Conservation (phyloP, 2,113 vertebrate genomes). For the Semnornis frantzii region DNA sequence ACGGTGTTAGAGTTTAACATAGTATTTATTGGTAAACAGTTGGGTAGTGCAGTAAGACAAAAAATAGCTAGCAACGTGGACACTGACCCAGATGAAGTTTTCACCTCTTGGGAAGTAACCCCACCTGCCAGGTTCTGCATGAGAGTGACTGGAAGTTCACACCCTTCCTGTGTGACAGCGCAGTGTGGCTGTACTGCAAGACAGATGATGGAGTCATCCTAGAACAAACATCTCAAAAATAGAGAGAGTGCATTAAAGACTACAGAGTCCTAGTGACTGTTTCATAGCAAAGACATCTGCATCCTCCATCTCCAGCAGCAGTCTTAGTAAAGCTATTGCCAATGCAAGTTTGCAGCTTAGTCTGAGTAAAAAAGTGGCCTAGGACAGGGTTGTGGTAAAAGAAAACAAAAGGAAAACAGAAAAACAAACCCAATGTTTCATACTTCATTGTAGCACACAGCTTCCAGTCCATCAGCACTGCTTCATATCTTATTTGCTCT, state of each 20-base stretch:
- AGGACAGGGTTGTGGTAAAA: not conserved
- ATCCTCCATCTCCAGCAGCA: not conserved
- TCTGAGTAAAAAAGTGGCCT: not conserved
- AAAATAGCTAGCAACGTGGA: not conserved
- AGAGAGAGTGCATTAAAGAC: not conserved
- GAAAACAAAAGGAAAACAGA: not conserved
- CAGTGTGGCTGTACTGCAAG: not conserved
- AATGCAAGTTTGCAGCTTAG: not conserved
- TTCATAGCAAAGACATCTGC: not conserved
- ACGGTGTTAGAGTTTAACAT: not conserved
- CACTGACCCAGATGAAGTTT: not conserved
- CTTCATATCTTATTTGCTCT: not conserved
- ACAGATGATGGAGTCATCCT: not conserved
- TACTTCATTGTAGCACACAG: not conserved
- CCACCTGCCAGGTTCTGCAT: not conserved
- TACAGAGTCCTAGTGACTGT: not conserved
- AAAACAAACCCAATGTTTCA: not conserved
- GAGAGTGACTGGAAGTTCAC: not conserved
- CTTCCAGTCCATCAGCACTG: not conserved
- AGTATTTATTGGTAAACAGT: not conserved
- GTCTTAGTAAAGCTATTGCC: not conserved
- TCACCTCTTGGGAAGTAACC: not conserved
- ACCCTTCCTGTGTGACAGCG: not conserved
- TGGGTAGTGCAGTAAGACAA: not conserved
- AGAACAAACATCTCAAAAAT: not conserved